Evolutionary conservation across 1,140 invertebrate species (phyloP), one percentile per base, ranked within the genome.

Genomic region (Anastrepha ludens): DNA sequence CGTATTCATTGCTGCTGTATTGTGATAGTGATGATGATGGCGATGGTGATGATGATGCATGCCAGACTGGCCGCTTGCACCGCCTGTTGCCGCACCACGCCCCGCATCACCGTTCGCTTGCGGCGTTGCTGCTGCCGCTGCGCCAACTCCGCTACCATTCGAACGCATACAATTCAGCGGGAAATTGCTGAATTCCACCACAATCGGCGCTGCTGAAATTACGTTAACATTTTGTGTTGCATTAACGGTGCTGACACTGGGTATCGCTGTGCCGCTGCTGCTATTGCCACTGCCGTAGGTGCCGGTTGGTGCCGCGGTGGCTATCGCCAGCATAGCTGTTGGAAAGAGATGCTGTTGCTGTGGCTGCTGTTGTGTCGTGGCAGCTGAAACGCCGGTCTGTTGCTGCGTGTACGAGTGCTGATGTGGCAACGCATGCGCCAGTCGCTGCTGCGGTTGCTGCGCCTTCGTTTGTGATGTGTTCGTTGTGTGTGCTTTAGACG

Each of bases 181-280:
- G 15, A 88, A 88, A 86, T 67, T 89, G 50, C 87, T 85, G 39
- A 89, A 88, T 65, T 89, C 88, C 17, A 89, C 88, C 62, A 89
- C 87, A 85, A 89, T 89, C 55, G 88, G 88, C 55, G 88, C 88
- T 0, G 88, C 85, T 15, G 87, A 81, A 7, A 89, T 89, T 2
- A 89, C 88, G 86, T 89, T 89, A 5, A 89, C 50, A 85, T 89
- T 89, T 88, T 89, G 88, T 88, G 70, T 87, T 11, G 55, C 74
- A 81, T 81, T 81, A 3, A 47, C 47, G 50, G 62, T 85, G 88
- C 70, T 41, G 55, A 67, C 20, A 20, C 44, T 81, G 15, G 74
- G 39, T 58, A 81, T 11, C 0, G 74, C 47, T 3, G 74, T 2
- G 9, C 47, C 74, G 20, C 47, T 41, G 11, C 9, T 55, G 17